Conservation (phyloP, 2,797 vertebrate genomes). For the Eulemur coronatus region DNA sequence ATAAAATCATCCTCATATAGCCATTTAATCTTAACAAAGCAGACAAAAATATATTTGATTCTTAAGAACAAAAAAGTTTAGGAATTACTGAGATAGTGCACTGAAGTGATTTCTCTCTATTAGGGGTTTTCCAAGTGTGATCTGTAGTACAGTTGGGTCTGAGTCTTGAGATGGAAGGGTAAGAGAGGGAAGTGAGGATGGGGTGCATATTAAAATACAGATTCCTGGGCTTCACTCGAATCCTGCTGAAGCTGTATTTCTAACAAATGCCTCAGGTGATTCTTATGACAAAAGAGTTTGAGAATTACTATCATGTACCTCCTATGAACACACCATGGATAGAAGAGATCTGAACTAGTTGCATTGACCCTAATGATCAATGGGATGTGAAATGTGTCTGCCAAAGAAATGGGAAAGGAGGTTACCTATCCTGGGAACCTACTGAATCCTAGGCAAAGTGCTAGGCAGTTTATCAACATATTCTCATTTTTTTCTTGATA, state of each 20-base stretch:
- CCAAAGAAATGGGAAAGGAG: neutral
- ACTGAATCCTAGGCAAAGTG: neutral
- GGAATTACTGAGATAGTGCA: neutral
- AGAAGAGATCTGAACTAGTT: neutral
- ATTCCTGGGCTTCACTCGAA: neutral
- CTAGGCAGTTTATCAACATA: neutral
- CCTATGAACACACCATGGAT: neutral
- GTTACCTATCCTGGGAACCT: neutral
- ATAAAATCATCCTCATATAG: no score
- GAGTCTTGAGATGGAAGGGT: neutral
- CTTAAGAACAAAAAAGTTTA: neutral
- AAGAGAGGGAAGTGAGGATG: neutral
- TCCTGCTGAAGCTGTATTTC: neutral
- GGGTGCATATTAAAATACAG: neutral
- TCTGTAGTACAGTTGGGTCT: neutral
- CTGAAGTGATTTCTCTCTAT: neutral
- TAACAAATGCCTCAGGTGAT: neutral
- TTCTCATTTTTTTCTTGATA: constrained; percentile 9
- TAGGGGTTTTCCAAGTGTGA: neutral
- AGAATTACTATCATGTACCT: neutral
- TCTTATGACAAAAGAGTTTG: neutral
- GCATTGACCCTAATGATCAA: neutral
- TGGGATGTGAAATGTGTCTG: neutral
- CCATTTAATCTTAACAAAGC: no score
- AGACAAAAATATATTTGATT: neutral